Conservation (phyloP, 2,113 vertebrate species). For the Sterrhoptilus dennistouni region DNA sequence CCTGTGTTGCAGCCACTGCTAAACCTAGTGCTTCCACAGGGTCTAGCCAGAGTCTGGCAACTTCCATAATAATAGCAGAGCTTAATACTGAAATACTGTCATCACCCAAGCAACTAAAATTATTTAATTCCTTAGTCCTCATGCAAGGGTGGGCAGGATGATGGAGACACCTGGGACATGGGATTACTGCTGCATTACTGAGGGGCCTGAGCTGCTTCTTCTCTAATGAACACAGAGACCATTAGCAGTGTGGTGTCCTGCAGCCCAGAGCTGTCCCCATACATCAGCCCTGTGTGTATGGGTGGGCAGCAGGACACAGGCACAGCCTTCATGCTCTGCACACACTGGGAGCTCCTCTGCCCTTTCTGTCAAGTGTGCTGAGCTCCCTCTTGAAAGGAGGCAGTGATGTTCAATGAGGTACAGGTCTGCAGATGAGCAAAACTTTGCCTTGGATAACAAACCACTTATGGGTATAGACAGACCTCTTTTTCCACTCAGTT, state of each 20-base stretch:
- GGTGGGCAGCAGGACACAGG: not conserved
- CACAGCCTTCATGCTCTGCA: rapidly evolving
- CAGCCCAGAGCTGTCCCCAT: not conserved
- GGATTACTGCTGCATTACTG: not conserved
- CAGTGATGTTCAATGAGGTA: rapidly evolving
- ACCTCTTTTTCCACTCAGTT: rapidly evolving
- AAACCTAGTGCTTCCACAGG: not conserved
- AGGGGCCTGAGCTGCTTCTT: not conserved
- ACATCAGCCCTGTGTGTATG: not conserved
- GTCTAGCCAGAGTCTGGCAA: not conserved
- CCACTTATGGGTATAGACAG: not conserved
- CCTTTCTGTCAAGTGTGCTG: not conserved
- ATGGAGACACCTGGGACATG: not conserved
- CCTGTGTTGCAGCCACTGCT: not conserved
- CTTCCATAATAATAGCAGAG: not conserved
- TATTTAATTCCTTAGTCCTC: not conserved
- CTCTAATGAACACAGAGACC: not conserved
- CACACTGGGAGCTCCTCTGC: not conserved
- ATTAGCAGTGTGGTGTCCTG: not conserved
- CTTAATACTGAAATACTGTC: not conserved
- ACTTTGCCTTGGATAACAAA: not conserved
- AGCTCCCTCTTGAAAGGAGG: not conserved
- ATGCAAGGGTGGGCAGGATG: not conserved
- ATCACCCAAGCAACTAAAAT: not conserved
- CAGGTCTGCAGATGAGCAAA: not conserved